These are phyloP conservation scores for Misgurnus mizolepis DNA, from an alignment of 2,113 vertebrate genomes.

Conservation along the genomic window DNA sequence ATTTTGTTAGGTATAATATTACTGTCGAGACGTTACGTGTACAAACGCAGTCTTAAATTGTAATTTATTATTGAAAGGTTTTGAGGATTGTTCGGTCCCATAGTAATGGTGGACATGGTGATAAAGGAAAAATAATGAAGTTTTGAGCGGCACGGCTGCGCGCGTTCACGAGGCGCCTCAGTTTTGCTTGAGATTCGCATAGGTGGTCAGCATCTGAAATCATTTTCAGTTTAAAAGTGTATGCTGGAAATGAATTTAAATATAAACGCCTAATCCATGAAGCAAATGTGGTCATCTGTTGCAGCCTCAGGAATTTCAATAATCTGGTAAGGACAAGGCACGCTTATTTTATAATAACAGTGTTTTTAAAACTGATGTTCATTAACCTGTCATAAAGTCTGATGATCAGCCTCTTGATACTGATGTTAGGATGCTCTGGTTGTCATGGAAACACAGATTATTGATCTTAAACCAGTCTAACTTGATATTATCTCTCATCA, in stretches of 20 bases:
- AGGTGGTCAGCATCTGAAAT: not conserved
- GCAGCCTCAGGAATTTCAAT: not conserved
- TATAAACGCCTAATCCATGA: not conserved
- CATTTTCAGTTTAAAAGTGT: not conserved
- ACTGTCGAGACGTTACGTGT: not conserved
- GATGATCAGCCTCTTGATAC: not conserved
- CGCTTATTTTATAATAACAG: not conserved
- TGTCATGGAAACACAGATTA: constrained; percentile 16
- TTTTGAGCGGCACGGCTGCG: constrained; percentile 5
- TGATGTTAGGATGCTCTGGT: not conserved
- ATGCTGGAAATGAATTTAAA: not conserved
- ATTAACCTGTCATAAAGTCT: not conserved
- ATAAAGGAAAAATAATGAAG: not conserved
- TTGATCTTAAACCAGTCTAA: not conserved
- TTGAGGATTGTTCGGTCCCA: not conserved
- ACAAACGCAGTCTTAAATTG: not conserved
- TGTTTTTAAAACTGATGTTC: not conserved
- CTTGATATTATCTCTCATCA: not conserved
- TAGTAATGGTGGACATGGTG: not conserved
- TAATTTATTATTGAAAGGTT: not conserved
- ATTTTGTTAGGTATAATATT: not conserved
- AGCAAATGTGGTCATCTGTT: not conserved
- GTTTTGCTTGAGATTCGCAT: constrained; percentile 4
- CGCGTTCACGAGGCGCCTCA: not conserved
- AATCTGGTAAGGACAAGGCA: constrained; percentile 7